A percentile compares a stretch with the other conserved stretches of the same genome.
Evolutionary conservation across 2,113 vertebrate species (phyloP).

Genomic region (Pelodiscus sinensis): DNA sequence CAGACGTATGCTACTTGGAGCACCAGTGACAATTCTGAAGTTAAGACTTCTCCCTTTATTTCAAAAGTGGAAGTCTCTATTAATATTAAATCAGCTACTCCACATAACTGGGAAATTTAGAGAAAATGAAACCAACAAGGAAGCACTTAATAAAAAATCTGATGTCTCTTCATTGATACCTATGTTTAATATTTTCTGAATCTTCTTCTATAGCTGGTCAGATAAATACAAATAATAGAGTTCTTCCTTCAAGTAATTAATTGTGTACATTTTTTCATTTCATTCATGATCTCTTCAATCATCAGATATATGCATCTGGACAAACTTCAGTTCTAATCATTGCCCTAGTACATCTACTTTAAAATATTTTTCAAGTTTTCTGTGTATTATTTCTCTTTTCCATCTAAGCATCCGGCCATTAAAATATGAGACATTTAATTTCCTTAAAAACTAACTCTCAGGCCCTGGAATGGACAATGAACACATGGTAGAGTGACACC

Average conservation of each 20-base stretch:
- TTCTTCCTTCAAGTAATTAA: not conserved
- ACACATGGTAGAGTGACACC: not conserved
- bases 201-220: not conserved
- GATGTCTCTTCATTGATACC: not conserved
- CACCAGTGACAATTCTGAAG: not conserved
- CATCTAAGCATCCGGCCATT: fast-evolving
- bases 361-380: not conserved
- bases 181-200: not conserved
- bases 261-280: not conserved
- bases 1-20: not conserved
- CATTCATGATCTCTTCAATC: not conserved
- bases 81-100: not conserved
- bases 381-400: not conserved
- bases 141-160: not conserved
- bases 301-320: not conserved
- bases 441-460: conserved; percentile 3
- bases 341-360: not conserved
- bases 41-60: not conserved
- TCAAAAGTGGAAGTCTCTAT: not conserved
- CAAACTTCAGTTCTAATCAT: conserved; percentile 10
- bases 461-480: not conserved
- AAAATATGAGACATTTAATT: not conserved
- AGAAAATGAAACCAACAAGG: not conserved
- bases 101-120: not conserved
- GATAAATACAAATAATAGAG: not conserved